Percentiles rank a stretch among this genome's conserved stretches.
These are phyloP conservation scores for Cosmia trapezina DNA, from an alignment of 2,888 invertebrate genomes.

Conservation along the genomic window DNA sequence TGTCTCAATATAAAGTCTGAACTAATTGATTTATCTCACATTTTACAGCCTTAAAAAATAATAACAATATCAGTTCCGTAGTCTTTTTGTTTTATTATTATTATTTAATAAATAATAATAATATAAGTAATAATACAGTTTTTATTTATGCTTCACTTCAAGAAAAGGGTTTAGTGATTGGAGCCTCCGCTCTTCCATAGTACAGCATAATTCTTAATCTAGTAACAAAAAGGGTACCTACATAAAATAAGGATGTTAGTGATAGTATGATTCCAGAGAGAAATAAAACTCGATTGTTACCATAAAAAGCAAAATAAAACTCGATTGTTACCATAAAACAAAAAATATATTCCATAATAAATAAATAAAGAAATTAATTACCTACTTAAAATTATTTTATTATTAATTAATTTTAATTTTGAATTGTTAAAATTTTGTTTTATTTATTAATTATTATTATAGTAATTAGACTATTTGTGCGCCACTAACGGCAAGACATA, in stretches of 20 bases:
- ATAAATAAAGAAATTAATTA: not conserved
- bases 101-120: not conserved
- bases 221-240: not conserved
- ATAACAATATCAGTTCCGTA: too few species aligned
- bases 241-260: not conserved
- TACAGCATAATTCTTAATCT: not conserved
- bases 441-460: too few species aligned
- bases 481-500: too few species aligned
- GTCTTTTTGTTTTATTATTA: too few species aligned
- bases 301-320: constrained; percentile 3
- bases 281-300: not conserved
- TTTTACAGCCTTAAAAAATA: not conserved
- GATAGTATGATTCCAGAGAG: too few species aligned
- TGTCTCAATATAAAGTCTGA: not conserved
- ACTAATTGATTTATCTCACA: not conserved
- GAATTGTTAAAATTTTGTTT: too few species aligned
- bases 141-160: too few species aligned
- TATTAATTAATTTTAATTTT: too few species aligned
- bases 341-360: not conserved
- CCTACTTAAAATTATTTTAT: too few species aligned
- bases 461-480: too few species aligned
- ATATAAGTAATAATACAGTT: too few species aligned
- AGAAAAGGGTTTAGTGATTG: not conserved
- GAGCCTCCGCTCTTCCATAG: not conserved
- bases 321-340: not conserved